These are phyloP conservation scores for Lepidochrysops patricia DNA, from an alignment of 2,888 invertebrate species.

Conservation along the genomic window DNA sequence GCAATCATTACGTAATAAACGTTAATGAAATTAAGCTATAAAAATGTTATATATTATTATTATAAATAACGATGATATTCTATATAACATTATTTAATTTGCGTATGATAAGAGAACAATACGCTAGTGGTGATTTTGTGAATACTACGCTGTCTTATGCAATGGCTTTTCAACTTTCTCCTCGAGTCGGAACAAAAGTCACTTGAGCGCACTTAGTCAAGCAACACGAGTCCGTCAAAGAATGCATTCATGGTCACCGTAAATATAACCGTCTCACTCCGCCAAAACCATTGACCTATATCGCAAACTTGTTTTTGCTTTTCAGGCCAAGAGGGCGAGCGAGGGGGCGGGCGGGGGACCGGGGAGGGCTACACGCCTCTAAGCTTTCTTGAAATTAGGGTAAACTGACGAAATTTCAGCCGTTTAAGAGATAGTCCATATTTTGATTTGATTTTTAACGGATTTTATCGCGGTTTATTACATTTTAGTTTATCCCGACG, in stretches of 20 bases:
- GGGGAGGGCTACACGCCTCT: constrained; percentile 4
- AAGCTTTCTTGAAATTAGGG: constrained; percentile 13
- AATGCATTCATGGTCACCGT: constrained; percentile 7
- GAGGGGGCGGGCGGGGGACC: not conserved
- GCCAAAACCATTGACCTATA: constrained; percentile 25
- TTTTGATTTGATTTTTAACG: no score
- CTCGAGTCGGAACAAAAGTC: not conserved
- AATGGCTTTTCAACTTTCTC: not conserved
- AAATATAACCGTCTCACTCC: constrained; percentile 19
- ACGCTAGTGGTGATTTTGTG: not conserved
- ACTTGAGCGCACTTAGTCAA: not conserved
- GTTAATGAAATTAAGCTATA: no score
- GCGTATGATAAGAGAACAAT: not conserved
- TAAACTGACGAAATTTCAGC: no score
- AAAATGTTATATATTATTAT: no score
- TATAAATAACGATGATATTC: no score
- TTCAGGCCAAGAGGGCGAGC: constrained; percentile 23
- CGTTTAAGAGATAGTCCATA: no score
- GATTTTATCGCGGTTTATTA: no score
- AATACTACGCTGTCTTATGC: not conserved
- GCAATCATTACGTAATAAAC: no score
- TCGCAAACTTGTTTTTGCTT: constrained; percentile 26
- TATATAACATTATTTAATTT: no score
- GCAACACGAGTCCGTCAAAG: constrained; percentile 2
- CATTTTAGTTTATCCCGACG: no score